Evolutionary conservation across 2,888 invertebrate genomes (phyloP).

Genomic region (Micoletzkya japonica): DNA sequence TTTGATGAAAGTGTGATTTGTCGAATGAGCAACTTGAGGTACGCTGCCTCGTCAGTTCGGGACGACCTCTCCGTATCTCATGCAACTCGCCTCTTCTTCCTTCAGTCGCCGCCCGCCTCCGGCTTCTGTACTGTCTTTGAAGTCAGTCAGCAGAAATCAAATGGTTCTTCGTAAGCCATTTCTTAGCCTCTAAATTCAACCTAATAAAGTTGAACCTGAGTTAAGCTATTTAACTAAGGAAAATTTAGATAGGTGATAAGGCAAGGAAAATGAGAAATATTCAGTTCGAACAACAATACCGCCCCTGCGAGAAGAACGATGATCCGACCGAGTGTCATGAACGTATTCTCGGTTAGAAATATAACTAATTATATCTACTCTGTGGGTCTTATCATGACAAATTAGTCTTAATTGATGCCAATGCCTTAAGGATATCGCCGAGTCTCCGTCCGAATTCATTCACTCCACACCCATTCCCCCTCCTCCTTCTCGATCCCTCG

Average conservation of each 20-base stretch:
- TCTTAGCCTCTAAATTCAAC: no score
- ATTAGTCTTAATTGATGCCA: background rate
- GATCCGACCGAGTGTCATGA: conserved; percentile 41
- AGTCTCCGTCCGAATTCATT: background rate
- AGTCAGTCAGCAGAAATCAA: no score
- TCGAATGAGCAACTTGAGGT: no score
- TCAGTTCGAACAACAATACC: conserved; percentile 29
- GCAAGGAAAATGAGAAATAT: no score
- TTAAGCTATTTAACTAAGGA: no score
- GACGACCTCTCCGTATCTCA: conserved; percentile 8
- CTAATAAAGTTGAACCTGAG: no score
- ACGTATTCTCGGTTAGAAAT: conserved; percentile 38
- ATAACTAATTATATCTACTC: background rate
- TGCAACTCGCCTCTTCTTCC: conserved; percentile 10
- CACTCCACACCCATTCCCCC: background rate
- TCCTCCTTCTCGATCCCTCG: background rate
- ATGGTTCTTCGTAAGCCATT: no score
- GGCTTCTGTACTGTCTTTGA: conserved; percentile 10
- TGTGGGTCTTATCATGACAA: no score
- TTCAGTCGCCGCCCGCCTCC: conserved; percentile 13
- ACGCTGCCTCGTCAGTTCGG: conserved; percentile 22
- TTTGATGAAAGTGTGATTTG: no score
- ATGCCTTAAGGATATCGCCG: background rate
- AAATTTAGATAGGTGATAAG: no score
- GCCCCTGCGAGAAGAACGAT: conserved; percentile 40